Base-by-base conservation (phyloP, 2,797 vertebrate genomes). In the Gobio occitaniae region DNA sequence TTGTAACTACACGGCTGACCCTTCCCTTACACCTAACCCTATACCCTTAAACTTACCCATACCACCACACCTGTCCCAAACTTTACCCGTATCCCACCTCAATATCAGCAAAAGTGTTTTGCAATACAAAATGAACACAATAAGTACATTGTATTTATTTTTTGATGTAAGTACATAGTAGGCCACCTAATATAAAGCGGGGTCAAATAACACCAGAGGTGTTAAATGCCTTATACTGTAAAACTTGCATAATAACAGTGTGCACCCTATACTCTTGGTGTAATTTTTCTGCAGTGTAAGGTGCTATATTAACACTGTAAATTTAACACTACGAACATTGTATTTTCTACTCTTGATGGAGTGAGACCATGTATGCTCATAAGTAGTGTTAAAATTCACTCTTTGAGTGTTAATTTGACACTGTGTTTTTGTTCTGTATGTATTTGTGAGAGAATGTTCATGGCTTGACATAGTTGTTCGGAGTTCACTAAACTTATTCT, bases 401-500 rank as follows among this genome's bases (percentile, higher is more conserved):
- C 59, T 61, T 12, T 25, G 12, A 25, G n/a, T 12, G 59, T 25
- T 61, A 25, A 25, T 25, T 61, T 25, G 59, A 59, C 56, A 12
- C 17, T 25, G 21, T 25, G 25, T 25, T 63, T 61, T 25, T 50
- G 38, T 41, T 6, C 41, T 41, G 41, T 8, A 41, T 41, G 54
- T 56, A 21, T 63, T 63, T 61, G n/a, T 63, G n/a, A 61, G n/a
- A 25, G n/a, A 61, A 25, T 25, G n/a, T 25, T 4, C n/a, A 25
- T 12, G 0, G n/a, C n/a, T 80, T 36, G 17, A 17, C 9, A 17
- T 5, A 78, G 38, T 56, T 15, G 16, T 21, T 44, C 3, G 15
- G n/a, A 66, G 71, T 66, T 66, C 21, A 75, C 11, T 21, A 50
- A 65, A 75, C 19, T 66, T 7, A 11, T 74, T 82, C 56, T 29